phyloP scores from a whole-genome alignment of 2,888 invertebrate species.

The Drosophila ustulata region DNA sequence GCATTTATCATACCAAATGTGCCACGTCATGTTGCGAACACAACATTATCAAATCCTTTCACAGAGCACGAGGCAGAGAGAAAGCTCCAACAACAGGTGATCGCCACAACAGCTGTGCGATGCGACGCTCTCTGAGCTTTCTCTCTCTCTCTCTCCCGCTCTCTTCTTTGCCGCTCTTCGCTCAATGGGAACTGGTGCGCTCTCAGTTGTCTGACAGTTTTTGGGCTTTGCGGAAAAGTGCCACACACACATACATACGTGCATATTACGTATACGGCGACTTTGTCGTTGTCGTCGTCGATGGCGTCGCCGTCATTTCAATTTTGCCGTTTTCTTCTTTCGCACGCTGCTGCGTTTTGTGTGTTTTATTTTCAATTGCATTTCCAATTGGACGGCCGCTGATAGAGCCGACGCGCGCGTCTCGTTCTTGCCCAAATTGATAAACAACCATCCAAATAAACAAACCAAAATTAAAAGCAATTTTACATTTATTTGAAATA shows the following conservation, averaged over 20 bases:
- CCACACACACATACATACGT: slow-evolving; percentile 39
- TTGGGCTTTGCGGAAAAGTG: slow-evolving; percentile 75
- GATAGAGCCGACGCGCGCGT: slow-evolving; percentile 53
- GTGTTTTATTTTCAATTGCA: slow-evolving; percentile 74
- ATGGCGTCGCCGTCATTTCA: slow-evolving; percentile 56
- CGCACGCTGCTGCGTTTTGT: slow-evolving; percentile 57
- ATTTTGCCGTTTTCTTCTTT: slow-evolving; percentile 65
- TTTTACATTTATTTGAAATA: slow-evolving; percentile 28
- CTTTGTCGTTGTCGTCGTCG: slow-evolving; percentile 25
- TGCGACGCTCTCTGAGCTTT: slow-evolving; percentile 31
- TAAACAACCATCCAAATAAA: slow-evolving; percentile 24
- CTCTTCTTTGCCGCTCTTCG: neutral
- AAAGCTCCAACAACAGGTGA: slow-evolving; percentile 60
- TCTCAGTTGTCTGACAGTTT: slow-evolving; percentile 56
- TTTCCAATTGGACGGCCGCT: slow-evolving; percentile 67
- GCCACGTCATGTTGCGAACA: slow-evolving; percentile 1
- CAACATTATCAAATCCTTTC: slow-evolving; percentile 33
- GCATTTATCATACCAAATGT: slow-evolving; percentile 22
- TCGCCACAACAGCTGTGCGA: slow-evolving; percentile 43
- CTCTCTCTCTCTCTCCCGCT: slow-evolving; percentile 27
- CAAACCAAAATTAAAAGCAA: slow-evolving; percentile 13
- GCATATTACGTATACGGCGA: slow-evolving; percentile 67
- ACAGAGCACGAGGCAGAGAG: slow-evolving; percentile 7
- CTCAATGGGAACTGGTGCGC: neutral
- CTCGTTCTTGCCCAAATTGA: slow-evolving; percentile 36